phyloP scores from a whole-genome alignment of 2,888 invertebrate genomes.

The Amiota mariae region DNA sequence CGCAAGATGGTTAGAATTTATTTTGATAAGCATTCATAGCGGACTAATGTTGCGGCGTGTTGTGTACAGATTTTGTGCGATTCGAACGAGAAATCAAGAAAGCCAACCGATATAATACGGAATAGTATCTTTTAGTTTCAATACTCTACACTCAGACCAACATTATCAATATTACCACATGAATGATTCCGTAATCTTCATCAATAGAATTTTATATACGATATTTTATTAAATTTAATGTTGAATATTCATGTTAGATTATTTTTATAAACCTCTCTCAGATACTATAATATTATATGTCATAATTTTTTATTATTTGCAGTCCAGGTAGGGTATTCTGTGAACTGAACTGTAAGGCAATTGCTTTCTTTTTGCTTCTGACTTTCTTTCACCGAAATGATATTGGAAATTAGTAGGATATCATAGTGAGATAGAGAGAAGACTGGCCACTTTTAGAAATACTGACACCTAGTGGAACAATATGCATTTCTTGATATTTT shows the following conservation, averaged over 20 bases:
- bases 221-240: no score
- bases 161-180: no score
- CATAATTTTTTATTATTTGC: no score
- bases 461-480: conserved; percentile 1
- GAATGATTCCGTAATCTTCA: no score
- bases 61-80: conserved; percentile 45
- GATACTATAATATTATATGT: no score
- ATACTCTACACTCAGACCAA: no score
- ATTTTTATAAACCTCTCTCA: no score
- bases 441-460: not conserved
- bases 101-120: not conserved
- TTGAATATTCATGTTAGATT: no score
- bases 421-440: conserved; percentile 42
- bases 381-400: conserved; percentile 19
- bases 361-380: not conserved
- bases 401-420: conserved; percentile 62
- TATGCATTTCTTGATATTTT: not conserved
- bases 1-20: conserved; percentile 14
- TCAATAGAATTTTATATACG: no score
- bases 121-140: not conserved
- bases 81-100: conserved; percentile 54
- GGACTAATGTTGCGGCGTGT: not conserved
- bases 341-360: no score
- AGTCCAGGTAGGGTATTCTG: no score
- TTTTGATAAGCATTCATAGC: conserved; percentile 43